Conservation (phyloP, 2,113 vertebrate species). For the Pao palembangensis region DNA sequence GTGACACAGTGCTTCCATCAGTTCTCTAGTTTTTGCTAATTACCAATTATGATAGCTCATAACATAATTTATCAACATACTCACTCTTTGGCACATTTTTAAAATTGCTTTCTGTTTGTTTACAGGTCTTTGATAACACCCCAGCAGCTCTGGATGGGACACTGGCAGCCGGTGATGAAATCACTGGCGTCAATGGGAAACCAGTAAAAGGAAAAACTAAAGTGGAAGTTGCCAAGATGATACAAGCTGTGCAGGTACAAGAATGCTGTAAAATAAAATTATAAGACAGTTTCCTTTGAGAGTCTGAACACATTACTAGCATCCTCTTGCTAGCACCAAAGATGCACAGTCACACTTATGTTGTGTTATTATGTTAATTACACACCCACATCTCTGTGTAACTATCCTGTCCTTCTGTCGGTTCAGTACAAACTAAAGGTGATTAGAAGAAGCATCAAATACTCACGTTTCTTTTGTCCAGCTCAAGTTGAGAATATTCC, state of each 20-base stretch:
- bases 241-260: constrained; percentile 94
- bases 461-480: constrained; percentile 42
- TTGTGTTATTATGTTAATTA: neutral
- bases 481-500: constrained; percentile 2
- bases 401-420: neutral
- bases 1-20: rapidly evolving
- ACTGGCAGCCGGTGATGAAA: constrained; percentile 92
- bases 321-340: no score
- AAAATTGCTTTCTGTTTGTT: neutral
- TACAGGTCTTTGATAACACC: constrained; percentile 95
- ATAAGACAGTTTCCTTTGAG: neutral
- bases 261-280: neutral
- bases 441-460: neutral
- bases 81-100: neutral
- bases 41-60: no score
- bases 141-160: constrained; percentile 89
- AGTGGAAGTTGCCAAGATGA: constrained; percentile 99
- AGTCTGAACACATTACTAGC: neutral
- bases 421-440: neutral
- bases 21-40: neutral
- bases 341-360: no score
- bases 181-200: constrained; percentile 93
- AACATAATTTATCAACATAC: no score
- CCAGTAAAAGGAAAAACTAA: constrained; percentile 97
- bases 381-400: neutral